Percentiles rank a stretch among this genome's conserved stretches.
Conservation (phyloP, 2,113 vertebrate genomes). For the Larimichthys polyactis region DNA sequence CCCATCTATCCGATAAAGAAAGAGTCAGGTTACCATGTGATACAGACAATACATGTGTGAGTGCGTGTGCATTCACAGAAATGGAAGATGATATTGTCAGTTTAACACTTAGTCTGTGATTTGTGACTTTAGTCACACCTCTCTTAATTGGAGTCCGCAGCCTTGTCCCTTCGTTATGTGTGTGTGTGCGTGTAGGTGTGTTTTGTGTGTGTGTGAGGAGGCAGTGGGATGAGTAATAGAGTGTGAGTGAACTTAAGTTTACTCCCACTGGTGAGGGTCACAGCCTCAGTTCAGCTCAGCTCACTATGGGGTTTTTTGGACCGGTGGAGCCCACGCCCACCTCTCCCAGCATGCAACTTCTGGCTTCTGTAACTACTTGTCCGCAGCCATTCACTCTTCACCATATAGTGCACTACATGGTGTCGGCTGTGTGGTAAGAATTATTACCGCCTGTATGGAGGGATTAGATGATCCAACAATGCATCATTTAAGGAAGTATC, state of each 20-base stretch:
- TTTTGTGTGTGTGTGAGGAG: conserved; percentile 5
- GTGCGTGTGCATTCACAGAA: conserved; percentile 10
- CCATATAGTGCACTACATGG: too few relatives aligned
- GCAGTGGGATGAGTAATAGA: conserved; percentile 60
- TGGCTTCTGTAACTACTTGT: background rate
- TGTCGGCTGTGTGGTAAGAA: background rate
- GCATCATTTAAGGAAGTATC: background rate
- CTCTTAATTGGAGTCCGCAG: conserved; percentile 48
- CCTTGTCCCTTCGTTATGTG: background rate
- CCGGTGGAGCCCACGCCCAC: background rate
- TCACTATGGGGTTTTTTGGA: conserved; percentile 21
- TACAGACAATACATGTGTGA: background rate
- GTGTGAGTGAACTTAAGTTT: conserved; percentile 45
- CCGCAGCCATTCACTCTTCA: background rate
- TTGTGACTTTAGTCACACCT: conserved; percentile 60
- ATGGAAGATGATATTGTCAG: conserved; percentile 47
- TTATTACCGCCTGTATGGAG: background rate
- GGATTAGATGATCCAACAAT: background rate
- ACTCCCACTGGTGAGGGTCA: conserved; percentile 49
- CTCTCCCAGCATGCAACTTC: conserved; percentile 19
- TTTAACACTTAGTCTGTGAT: conserved; percentile 49
- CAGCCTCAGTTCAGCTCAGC: conserved; percentile 13
- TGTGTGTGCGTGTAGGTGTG: background rate
- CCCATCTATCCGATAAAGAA: conserved; percentile 47
- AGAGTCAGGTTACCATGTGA: conserved; percentile 59